A percentile compares a stretch with the other conserved stretches of the same genome.
phyloP scores from a whole-genome alignment of 2,888 invertebrate species.

The Xestobium rufovillosum region DNA sequence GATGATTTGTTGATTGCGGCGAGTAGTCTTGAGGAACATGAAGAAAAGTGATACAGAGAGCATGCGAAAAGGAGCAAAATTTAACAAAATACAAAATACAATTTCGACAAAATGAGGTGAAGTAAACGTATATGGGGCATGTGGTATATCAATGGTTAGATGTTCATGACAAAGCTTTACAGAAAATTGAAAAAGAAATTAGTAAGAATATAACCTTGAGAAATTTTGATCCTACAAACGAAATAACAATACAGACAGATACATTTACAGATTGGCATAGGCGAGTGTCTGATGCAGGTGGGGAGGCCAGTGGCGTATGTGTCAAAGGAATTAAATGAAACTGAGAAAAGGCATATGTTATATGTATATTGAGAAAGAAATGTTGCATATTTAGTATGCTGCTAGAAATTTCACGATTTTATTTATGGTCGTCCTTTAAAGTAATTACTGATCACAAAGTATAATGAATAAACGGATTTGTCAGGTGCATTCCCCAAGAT shows the following conservation, averaged over 20 bases:
- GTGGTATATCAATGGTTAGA: constrained; percentile 4
- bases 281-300: constrained; percentile 6
- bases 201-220: not conserved
- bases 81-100: constrained; percentile 5
- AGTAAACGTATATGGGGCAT: constrained; percentile 7
- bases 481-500: constrained; percentile 4
- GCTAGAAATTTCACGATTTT: constrained; percentile 2
- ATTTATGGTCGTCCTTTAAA: constrained; percentile 6
- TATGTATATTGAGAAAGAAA: constrained; percentile 5
- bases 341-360: constrained; percentile 1
- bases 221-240: not conserved
- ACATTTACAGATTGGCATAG: constrained; percentile 4
- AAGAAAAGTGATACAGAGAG: constrained; percentile 1
- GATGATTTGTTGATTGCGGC: constrained; percentile 5
- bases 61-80: not conserved
- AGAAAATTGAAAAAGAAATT: not conserved
- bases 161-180: not conserved
- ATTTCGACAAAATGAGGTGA: not conserved
- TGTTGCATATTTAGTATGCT: no score
- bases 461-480: constrained; percentile 1
- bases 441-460: constrained; percentile 5
- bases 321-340: constrained; percentile 4
- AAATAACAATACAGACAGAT: constrained; percentile 2
- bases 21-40: not conserved
- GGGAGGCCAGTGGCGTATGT: constrained; percentile 3